Percentiles rank a stretch among this genome's conserved stretches.
Conservation (phyloP, 2,113 vertebrate species). For the Alligator mississippiensis region DNA sequence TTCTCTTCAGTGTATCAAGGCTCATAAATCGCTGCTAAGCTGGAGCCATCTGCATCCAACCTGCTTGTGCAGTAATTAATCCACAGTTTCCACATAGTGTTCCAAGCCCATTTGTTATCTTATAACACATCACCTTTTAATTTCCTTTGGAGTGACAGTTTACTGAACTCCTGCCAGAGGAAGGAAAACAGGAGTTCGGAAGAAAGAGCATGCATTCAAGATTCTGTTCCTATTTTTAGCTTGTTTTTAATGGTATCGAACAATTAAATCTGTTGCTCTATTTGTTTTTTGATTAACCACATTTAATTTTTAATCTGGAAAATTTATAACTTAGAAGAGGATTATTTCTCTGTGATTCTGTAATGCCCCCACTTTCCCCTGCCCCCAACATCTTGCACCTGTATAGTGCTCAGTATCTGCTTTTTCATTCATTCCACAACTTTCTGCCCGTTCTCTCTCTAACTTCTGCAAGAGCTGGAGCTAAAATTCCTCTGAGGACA, state of each 20-base stretch:
- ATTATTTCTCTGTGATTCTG: background rate
- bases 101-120: background rate
- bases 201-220: background rate
- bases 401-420: background rate
- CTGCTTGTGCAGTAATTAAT: fast-evolving
- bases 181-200: background rate
- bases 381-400: background rate
- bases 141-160: background rate
- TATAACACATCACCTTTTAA: background rate
- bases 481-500: background rate
- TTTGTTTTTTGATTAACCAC: background rate
- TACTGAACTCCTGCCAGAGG: background rate
- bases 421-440: background rate
- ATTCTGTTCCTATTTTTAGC: background rate
- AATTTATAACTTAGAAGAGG: background rate
- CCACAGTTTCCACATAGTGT: background rate
- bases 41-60: background rate
- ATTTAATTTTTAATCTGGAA: background rate
- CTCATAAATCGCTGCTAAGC: fast-evolving
- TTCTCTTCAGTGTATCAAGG: fast-evolving
- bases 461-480: background rate
- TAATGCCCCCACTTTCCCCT: background rate
- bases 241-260: background rate
- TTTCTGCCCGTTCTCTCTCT: background rate
- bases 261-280: background rate